Percentiles rank a stretch among this genome's conserved stretches.
Evolutionary conservation across 2,113 vertebrate genomes (phyloP).

Genomic region (Trichomycterus rosablanca): DNA sequence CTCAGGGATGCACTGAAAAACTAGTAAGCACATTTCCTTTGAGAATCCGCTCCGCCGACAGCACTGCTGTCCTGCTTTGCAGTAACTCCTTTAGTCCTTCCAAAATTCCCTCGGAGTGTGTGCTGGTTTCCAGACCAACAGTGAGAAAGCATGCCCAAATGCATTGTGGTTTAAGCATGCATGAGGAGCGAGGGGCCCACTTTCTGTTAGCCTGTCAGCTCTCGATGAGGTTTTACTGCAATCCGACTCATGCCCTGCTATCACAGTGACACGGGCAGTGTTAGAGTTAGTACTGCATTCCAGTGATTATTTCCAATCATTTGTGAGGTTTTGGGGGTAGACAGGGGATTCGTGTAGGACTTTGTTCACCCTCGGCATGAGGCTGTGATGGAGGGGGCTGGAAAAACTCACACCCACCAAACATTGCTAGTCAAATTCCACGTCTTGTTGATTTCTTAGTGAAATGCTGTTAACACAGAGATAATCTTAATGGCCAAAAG

Average conservation of each 20-base stretch:
- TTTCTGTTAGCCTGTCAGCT: constrained; percentile 28
- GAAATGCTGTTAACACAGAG: too few species aligned
- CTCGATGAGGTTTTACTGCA: constrained; percentile 1
- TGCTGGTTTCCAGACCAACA: constrained; percentile 72
- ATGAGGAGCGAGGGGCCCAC: constrained; percentile 65
- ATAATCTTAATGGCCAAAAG: too few species aligned
- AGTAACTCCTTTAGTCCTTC: constrained; percentile 25
- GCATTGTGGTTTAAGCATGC: constrained; percentile 70
- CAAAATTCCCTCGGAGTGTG: constrained; percentile 56
- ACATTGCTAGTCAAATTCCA: too few species aligned
- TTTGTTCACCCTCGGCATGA: neutral
- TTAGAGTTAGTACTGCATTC: neutral
- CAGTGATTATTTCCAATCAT: too few species aligned
- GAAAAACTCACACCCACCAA: too few species aligned
- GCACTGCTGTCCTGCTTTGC: constrained; percentile 8
- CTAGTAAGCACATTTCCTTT: too few species aligned
- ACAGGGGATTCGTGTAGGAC: constrained; percentile 7
- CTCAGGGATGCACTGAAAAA: too few species aligned
- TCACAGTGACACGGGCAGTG: neutral
- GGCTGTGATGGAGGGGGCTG: too few species aligned
- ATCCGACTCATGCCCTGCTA: neutral
- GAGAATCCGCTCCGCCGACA: too few species aligned
- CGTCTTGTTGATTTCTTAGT: too few species aligned
- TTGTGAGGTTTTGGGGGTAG: too few species aligned
- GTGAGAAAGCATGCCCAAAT: constrained; percentile 60